Conservation (phyloP, 2,113 vertebrate species). For the Zosterops hypoxanthus region DNA sequence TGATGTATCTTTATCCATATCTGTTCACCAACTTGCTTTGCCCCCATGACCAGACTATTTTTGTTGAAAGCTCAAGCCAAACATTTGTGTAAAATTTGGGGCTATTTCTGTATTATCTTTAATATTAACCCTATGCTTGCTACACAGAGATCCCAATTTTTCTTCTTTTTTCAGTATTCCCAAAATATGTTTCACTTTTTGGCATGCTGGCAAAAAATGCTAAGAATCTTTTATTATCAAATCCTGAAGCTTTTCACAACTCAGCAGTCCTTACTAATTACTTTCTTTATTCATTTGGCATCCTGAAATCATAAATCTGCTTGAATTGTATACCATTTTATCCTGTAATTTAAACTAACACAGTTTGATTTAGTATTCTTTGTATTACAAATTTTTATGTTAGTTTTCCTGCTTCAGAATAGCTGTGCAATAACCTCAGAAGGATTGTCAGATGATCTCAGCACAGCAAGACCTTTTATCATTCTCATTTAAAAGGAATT, state of each 20-base stretch:
- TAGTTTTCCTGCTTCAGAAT: neutral
- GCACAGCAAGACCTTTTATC: neutral
- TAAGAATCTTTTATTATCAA: neutral
- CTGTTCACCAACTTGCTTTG: neutral
- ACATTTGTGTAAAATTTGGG: neutral
- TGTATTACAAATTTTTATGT: neutral
- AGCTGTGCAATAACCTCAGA: neutral
- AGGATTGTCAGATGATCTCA: neutral
- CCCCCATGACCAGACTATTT: neutral
- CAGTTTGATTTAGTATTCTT: neutral
- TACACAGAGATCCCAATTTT: neutral
- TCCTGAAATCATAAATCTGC: neutral
- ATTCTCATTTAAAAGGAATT: neutral
- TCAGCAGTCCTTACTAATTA: constrained; percentile 1
- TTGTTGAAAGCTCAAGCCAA: neutral
- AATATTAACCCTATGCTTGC: neutral
- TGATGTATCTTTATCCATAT: neutral
- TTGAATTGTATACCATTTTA: neutral
- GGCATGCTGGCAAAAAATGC: neutral
- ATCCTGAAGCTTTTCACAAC: neutral
- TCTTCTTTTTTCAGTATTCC: neutral
- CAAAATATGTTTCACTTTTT: neutral
- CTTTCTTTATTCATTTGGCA: neutral
- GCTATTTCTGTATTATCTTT: neutral
- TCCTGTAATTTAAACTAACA: neutral